Evolutionary conservation across 1,140 invertebrate species (phyloP).

Genomic region (Scaptomyza hsui): DNA sequence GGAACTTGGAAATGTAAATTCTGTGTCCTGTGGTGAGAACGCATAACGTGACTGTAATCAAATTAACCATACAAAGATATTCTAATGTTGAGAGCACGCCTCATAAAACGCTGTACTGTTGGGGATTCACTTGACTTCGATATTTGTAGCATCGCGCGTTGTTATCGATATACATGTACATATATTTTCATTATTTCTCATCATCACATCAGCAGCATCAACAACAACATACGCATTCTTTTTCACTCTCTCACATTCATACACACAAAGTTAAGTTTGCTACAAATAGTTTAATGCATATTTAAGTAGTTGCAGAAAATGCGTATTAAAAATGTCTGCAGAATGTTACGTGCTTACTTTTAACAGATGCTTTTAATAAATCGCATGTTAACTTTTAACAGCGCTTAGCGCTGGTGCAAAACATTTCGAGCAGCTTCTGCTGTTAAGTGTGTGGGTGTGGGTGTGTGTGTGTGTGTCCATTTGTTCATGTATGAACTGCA

Average conservation of each 20-base stretch:
- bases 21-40: constrained; percentile 84
- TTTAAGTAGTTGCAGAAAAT: constrained; percentile 29
- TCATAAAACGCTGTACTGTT: constrained; percentile 56
- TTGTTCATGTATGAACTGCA: too few relatives aligned
- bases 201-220: constrained; percentile 36
- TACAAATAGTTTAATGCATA: constrained; percentile 29
- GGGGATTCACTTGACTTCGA: constrained; percentile 8
- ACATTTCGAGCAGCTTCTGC: constrained; percentile 8
- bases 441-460: constrained; percentile 1
- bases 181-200: constrained; percentile 1
- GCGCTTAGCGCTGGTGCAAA: constrained; percentile 23
- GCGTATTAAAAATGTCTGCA: constrained; percentile 1
- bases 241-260: neutral
- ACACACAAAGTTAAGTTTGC: constrained; percentile 16
- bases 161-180: constrained; percentile 26
- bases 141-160: constrained; percentile 1
- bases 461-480: constrained; percentile 7
- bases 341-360: constrained; percentile 31
- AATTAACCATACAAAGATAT: constrained; percentile 79
- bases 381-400: constrained; percentile 34
- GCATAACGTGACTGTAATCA: constrained; percentile 84
- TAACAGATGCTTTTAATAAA: constrained; percentile 35
- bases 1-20: constrained; percentile 83
- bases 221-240: constrained; percentile 26
- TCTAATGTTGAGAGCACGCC: constrained; percentile 79